Evolutionary conservation across 2,113 vertebrate genomes (phyloP).

Genomic region (Mesitornis unicolor): DNA sequence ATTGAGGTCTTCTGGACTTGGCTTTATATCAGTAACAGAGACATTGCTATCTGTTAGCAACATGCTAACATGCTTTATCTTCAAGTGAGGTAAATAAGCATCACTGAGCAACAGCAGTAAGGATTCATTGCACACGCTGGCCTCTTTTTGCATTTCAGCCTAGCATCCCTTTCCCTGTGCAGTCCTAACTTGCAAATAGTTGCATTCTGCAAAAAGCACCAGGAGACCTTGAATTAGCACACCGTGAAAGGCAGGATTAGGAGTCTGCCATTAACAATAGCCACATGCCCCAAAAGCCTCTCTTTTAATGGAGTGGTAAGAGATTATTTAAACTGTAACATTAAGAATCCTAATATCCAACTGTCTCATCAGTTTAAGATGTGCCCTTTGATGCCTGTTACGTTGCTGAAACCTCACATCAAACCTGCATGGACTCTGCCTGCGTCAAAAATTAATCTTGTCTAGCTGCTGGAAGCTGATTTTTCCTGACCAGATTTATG

Average conservation of each 20-base stretch:
- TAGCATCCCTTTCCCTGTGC: not conserved
- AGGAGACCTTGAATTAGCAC: not conserved
- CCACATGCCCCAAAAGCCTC: not conserved
- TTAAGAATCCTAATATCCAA: not conserved
- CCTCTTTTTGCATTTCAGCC: not conserved
- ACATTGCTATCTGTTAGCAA: not conserved
- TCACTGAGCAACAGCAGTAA: not conserved
- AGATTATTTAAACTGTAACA: slow-evolving; percentile 28
- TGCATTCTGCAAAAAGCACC: not conserved
- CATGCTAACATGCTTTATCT: not conserved
- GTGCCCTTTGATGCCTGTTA: slow-evolving; percentile 23
- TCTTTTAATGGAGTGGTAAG: not conserved
- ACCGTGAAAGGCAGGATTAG: not conserved
- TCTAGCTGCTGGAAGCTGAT: not conserved
- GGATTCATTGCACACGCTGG: not conserved
- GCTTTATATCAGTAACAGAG: not conserved
- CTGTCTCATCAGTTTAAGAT: not conserved
- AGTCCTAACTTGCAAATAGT: not conserved
- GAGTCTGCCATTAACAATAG: not conserved
- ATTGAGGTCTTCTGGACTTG: not conserved
- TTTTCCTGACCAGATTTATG: slow-evolving; percentile 5
- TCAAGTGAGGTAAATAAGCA: not conserved
- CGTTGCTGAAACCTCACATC: not conserved
- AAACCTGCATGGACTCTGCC: not conserved
- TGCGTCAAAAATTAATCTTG: not conserved